These are phyloP conservation scores for Hanleya hanleyi DNA, from an alignment of 2,888 invertebrate genomes.

Conservation along the genomic window DNA sequence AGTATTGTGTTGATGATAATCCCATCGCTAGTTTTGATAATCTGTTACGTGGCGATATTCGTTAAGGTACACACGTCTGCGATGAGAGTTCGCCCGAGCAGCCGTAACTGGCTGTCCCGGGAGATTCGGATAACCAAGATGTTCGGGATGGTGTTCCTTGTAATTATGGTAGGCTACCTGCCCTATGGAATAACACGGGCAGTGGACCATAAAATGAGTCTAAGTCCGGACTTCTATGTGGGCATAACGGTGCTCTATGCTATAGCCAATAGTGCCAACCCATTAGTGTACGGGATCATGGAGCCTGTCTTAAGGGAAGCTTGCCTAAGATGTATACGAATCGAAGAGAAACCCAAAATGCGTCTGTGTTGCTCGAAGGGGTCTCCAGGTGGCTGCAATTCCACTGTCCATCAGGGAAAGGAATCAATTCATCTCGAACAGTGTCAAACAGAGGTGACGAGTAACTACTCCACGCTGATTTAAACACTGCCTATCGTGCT, in stretches of 20 bases:
- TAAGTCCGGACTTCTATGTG: slow-evolving; percentile 68
- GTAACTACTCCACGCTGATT: background rate
- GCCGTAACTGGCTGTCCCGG: slow-evolving; percentile 62
- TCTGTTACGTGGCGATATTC: slow-evolving; percentile 70
- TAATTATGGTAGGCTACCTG: slow-evolving; percentile 69
- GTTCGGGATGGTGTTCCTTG: slow-evolving; percentile 71
- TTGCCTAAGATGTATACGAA: slow-evolving; percentile 37
- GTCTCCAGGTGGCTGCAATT: background rate
- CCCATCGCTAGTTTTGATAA: slow-evolving; percentile 68
- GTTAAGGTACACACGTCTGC: slow-evolving; percentile 65
- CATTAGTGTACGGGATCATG: slow-evolving; percentile 71
- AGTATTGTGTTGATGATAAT: slow-evolving; percentile 66
- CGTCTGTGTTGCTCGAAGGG: background rate
- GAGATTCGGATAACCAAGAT: slow-evolving; percentile 73
- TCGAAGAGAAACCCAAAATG: background rate
- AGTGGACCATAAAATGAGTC: slow-evolving; percentile 61
- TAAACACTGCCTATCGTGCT: too few species aligned
- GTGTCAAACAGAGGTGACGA: background rate
- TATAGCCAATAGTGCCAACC: slow-evolving; percentile 69
- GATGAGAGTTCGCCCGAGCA: slow-evolving; percentile 56
- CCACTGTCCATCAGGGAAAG: background rate
- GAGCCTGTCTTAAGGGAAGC: slow-evolving; percentile 64
- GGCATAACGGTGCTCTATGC: slow-evolving; percentile 69
- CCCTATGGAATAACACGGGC: slow-evolving; percentile 69
- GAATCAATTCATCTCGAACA: background rate